phyloP scores from a whole-genome alignment of 2,888 invertebrate species.

The Teinopalpus imperialis region DNA sequence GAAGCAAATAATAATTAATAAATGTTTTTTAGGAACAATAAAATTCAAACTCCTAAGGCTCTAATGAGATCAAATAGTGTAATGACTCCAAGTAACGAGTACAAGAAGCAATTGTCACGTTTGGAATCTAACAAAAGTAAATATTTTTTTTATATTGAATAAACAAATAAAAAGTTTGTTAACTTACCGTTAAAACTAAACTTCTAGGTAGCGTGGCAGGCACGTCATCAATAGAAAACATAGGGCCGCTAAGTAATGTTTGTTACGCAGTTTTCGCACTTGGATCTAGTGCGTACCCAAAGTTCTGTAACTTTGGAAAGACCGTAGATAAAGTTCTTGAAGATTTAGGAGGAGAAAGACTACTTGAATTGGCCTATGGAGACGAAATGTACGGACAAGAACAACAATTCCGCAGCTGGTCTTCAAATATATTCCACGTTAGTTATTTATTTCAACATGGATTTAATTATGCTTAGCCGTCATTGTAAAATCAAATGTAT shows the following conservation, averaged over 20 bases:
- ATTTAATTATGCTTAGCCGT: not conserved
- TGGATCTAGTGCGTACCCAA: conserved; percentile 97
- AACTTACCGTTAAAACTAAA: too few species aligned
- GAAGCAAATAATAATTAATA: conserved; percentile 26
- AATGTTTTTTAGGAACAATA: conserved; percentile 72
- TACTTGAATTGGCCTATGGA: conserved; percentile 90
- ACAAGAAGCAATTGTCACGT: conserved; percentile 85
- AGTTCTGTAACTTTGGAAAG: conserved; percentile 96
- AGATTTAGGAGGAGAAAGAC: conserved; percentile 93
- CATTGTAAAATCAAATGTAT: conserved; percentile 7
- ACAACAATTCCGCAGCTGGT: conserved; percentile 95
- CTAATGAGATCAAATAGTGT: conserved; percentile 93
- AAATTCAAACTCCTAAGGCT: conserved; percentile 90
- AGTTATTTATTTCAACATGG: conserved; percentile 36
- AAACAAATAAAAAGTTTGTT: too few species aligned
- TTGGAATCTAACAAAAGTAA: conserved; percentile 74
- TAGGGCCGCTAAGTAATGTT: conserved; percentile 94
- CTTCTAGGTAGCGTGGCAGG: conserved; percentile 88
- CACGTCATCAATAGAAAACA: conserved; percentile 87
- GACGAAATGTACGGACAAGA: conserved; percentile 98
- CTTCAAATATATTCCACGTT: conserved; percentile 92
- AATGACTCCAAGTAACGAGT: conserved; percentile 56
- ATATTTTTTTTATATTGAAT: too few species aligned
- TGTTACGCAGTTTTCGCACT: conserved; percentile 96
- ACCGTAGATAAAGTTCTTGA: conserved; percentile 94